phyloP scores from a whole-genome alignment of 2,888 invertebrate genomes.

The Acleris laterana region DNA sequence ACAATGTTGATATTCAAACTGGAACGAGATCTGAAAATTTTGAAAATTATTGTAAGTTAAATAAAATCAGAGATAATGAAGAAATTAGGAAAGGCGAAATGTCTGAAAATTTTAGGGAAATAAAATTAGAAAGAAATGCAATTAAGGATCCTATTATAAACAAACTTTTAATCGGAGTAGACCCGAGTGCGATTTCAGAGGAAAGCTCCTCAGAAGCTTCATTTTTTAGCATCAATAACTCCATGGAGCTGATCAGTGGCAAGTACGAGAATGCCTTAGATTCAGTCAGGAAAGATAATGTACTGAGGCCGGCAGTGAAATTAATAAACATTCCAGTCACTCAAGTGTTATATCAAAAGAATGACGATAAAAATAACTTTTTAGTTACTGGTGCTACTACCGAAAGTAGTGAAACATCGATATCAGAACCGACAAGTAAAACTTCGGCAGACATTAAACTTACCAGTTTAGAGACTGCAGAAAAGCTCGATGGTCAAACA shows the following conservation, averaged over 20 bases:
- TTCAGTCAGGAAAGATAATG: conserved; percentile 45
- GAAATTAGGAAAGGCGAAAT: conserved; percentile 57
- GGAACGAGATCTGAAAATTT: conserved; percentile 79
- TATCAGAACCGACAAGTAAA: conserved; percentile 6
- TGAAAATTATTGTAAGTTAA: conserved; percentile 82
- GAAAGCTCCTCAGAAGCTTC: conserved; percentile 70
- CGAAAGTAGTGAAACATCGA: conserved; percentile 41
- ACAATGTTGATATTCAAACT: conserved; percentile 57
- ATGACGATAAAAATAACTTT: conserved; percentile 44
- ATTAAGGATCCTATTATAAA: neutral
- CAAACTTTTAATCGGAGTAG: conserved; percentile 5
- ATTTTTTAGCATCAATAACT: conserved; percentile 63
- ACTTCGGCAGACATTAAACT: neutral
- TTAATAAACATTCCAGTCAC: conserved; percentile 44
- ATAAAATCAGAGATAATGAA: conserved; percentile 77
- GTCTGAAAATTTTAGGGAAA: conserved; percentile 42
- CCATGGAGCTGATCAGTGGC: conserved; percentile 53
- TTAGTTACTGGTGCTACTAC: conserved; percentile 13
- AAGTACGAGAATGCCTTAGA: conserved; percentile 52
- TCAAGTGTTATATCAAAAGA: conserved; percentile 55
- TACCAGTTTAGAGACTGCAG: neutral
- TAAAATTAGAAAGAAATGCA: conserved; percentile 16
- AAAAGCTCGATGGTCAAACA: too few species aligned
- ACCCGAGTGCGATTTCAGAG: conserved; percentile 21
- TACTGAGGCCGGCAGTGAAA: conserved; percentile 42